phyloP scores from a whole-genome alignment of 2,797 vertebrate species.

The Cuniculus paca region DNA sequence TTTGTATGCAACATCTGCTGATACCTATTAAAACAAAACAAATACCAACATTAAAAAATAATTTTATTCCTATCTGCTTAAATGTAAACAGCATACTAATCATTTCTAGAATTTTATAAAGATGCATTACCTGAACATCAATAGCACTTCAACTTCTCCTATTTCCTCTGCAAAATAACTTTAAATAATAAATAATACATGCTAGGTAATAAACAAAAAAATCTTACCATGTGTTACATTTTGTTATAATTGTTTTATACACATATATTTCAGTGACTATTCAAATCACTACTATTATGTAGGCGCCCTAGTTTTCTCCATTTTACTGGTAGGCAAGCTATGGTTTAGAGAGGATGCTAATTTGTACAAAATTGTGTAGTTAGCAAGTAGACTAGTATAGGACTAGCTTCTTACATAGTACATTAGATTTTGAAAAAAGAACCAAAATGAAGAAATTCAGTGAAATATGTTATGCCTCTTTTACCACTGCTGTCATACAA shows the following conservation, averaged over 20 bases:
- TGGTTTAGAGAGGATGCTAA: not conserved
- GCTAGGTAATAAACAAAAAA: not conserved
- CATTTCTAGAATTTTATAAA: conserved; percentile 30
- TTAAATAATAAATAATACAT: conserved; percentile 8
- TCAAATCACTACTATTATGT: not conserved
- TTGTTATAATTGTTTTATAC: not conserved
- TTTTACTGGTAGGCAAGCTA: not conserved
- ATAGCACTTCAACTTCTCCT: conserved; percentile 37
- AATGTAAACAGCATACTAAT: conserved; percentile 31
- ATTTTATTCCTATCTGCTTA: conserved; percentile 29
- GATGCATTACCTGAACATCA: conserved; percentile 41
- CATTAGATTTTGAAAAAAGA: not conserved
- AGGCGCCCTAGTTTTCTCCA: not conserved
- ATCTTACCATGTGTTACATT: not conserved
- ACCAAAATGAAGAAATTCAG: not conserved
- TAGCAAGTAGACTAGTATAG: not conserved
- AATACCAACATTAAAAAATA: conserved; percentile 62
- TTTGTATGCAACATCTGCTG: conserved; percentile 99
- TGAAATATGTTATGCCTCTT: not conserved
- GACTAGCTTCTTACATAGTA: not conserved
- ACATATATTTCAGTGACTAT: not conserved
- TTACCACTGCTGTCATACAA: not conserved
- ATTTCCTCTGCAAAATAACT: conserved; percentile 65
- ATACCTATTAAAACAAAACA: conserved; percentile 91
- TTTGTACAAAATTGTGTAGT: not conserved